Evolutionary conservation across 2,797 vertebrate genomes (phyloP), one percentile per base, ranked within the genome.

Genomic region (Antrozous pallidus): DNA sequence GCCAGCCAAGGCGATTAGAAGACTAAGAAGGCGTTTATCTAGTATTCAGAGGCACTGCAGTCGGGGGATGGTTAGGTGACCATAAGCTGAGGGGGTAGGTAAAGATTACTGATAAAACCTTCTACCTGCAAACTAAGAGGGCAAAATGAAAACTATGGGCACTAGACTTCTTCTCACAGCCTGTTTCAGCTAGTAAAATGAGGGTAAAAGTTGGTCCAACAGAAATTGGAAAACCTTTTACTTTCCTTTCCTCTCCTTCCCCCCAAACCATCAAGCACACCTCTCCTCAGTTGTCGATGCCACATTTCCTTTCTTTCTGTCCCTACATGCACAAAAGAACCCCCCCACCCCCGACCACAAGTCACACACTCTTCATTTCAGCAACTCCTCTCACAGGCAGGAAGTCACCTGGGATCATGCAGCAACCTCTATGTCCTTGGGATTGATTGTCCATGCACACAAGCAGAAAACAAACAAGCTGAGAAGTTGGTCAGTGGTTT

Each of bases 1-100:
- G 79, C 95, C 94, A 94, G 74, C 85, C 78, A 42, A 91, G 84
- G 47, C 88, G 86, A 94, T 95, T 84, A 95, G 92, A 89, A 82
- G 38, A 90, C 65, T 47, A 54, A 89, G 85, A 77, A 88, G 45
- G 80, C 47, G 87, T 93, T 95, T 94, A 54, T 85, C 67, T 86
- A 84, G 79, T 71, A 89, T 70, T 75, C 65, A 70, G 88, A 96
- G 90, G 71, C 28, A 61, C 61, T 40, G 10, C 26, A 3, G 69
- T 45, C 20, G 6, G 54, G 67, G 18, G 14, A 58, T 31, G 69
- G 73, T 36, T 69, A 77, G 51, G 91, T 36, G 58, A 78, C 86
- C 49, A 63, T 74, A 89, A 78, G 10, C 65, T 3, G 6, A 56
- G 33, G 63, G 24, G 45, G n/a, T 6, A 74, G 58, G 78, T 51